Conservation (phyloP, 2,113 vertebrate genomes). For the Vidua macroura region DNA sequence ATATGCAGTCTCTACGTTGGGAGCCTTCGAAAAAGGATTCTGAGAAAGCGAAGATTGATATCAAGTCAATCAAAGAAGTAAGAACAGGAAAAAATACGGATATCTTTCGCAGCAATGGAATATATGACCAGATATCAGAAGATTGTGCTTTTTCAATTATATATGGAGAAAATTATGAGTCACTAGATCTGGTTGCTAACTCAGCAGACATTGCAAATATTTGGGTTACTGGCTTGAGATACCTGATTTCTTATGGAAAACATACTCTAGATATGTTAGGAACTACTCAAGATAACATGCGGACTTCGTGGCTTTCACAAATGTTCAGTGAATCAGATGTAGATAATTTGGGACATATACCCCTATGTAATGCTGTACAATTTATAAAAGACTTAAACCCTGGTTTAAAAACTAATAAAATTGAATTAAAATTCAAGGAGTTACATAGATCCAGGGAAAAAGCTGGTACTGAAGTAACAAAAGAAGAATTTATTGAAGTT, state of each 20-base stretch:
- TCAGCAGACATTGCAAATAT: conserved; percentile 95
- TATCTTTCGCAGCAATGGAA: conserved; percentile 94
- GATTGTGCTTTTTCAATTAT: conserved; percentile 96
- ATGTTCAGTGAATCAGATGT: conserved; percentile 86
- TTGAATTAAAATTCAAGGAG: conserved; percentile 97
- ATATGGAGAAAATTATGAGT: conserved; percentile 95
- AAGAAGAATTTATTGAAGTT: conserved; percentile 97
- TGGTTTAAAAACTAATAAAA: conserved; percentile 93
- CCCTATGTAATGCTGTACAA: conserved; percentile 87
- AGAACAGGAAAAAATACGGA: conserved; percentile 96
- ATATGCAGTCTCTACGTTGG: conserved; percentile 97
- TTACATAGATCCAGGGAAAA: conserved; percentile 93
- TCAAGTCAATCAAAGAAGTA: conserved; percentile 95
- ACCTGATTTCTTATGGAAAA: conserved; percentile 96
- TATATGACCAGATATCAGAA: conserved; percentile 98
- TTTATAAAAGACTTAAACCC: conserved; percentile 90
- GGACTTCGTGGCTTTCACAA: conserved; percentile 92
- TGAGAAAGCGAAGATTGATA: conserved; percentile 96
- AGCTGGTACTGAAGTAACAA: conserved; percentile 80
- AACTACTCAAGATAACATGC: conserved; percentile 93
- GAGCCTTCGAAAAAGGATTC: conserved; percentile 98
- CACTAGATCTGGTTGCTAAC: conserved; percentile 95
- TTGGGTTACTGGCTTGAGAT: conserved; percentile 95
- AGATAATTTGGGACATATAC: conserved; percentile 79
- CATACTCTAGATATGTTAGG: conserved; percentile 95